Base-by-base conservation (phyloP, 1,140 invertebrate genomes). In the Zaprionus nigranus region DNA sequence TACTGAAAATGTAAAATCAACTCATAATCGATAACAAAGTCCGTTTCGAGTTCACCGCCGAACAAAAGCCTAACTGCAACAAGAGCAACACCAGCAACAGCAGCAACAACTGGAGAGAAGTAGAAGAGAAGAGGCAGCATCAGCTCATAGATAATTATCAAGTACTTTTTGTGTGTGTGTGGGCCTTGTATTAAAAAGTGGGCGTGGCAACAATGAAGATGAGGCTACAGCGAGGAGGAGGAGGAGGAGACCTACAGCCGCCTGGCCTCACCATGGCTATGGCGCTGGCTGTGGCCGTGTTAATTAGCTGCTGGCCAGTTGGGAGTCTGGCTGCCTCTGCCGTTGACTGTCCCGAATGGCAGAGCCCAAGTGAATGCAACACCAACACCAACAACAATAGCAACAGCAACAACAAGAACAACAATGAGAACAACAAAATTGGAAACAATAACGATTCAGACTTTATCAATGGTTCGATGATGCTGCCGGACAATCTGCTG, bases 401-500 rank as follows among this genome's bases (percentile, higher is more conserved):
- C 24, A 30, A 9, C 28, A 57, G 46, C 38, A 59, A 30, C 54
- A 26, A 36, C 22, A 40, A 12, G n/a, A 61, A 7, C 17, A 43
- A 17, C 20, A 56, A 34, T n/a, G 38, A 22, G 6, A 6, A 20
- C 65, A 69, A 40, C n/a, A 58, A 62, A 22, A 51, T 13, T 51
- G 46, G 46, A 46, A 68, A 53, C 43, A 69, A 67, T 34, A 59
- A 59, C 60, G 26, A 51, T 22, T 24, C 26, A n/a, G 36, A 36
- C 11, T 26, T 13, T 51, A 58, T 58, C 20, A 78, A 80, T 40
- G 67, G 58, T 58, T 71, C 60, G 59, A 80, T 58, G 59, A 80
- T 58, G 70, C 63, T 49, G 30, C 61, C 73, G 0, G 82, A 83
- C 58, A 86, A 88, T 82, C 54, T 88, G 34, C 69, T 85, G 15